These are phyloP conservation scores for Lepidurus couesii DNA, from an alignment of 1,140 invertebrate species.

Conservation along the genomic window DNA sequence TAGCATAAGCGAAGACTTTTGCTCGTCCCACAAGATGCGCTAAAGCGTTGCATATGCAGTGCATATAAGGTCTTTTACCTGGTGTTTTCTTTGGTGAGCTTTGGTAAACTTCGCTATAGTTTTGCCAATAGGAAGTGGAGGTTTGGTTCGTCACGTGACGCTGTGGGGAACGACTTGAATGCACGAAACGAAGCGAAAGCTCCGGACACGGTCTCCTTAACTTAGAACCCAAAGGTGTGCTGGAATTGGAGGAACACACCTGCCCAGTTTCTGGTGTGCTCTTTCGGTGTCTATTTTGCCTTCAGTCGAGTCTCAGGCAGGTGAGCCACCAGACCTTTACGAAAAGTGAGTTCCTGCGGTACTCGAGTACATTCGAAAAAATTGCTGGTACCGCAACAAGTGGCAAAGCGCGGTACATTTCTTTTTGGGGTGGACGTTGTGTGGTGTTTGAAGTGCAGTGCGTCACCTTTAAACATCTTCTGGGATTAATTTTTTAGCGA, in stretches of 20 bases:
- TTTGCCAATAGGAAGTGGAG: conserved; percentile 10
- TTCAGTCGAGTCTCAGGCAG: background rate
- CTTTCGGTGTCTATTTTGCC: background rate
- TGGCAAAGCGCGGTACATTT: background rate
- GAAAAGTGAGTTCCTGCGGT: background rate
- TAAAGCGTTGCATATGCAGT: background rate
- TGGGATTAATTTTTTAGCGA: conserved; percentile 9
- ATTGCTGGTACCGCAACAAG: conserved; percentile 11
- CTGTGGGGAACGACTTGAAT: background rate
- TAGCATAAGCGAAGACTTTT: background rate
- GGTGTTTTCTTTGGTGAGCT: background rate
- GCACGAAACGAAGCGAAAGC: conserved; percentile 13
- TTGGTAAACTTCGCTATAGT: background rate
- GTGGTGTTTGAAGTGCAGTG: conserved; percentile 5
- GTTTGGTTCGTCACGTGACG: background rate
- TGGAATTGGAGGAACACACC: background rate
- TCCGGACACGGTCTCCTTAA: background rate
- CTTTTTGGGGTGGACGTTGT: background rate
- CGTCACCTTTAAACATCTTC: background rate
- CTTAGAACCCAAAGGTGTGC: background rate
- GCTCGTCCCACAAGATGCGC: background rate
- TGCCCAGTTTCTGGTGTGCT: conserved; percentile 4
- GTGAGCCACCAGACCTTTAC: background rate
- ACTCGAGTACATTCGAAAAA: background rate
- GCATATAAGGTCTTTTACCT: background rate